Evolutionary conservation across 2,113 vertebrate species (phyloP), one percentile per base, ranked within the genome.

Genomic region (Vanacampus margaritifer): DNA sequence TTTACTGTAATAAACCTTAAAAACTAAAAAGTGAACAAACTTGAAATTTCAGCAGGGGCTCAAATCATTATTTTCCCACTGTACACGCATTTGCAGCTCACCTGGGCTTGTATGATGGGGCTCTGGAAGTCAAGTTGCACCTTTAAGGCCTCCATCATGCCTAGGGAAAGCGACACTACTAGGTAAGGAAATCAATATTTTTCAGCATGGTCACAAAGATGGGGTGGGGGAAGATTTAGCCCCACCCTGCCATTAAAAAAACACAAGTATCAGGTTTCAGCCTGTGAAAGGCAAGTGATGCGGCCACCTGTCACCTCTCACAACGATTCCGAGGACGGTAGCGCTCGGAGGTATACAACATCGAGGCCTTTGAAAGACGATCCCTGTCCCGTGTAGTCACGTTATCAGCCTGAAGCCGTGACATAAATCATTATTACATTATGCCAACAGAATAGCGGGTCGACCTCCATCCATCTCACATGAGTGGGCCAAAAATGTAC

Each of bases 91-190:
- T 56, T 46, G 64, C 6, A 56, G 39, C 83, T 90, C 89, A 97
- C 97, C 95, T 99, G 95, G 62, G 94, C 93, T 66, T 98, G 95
- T 72, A 98, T 89, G 79, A 94, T 80, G 3, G 92, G 84, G 84
- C 93, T 97, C 80, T 92, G 93, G 89, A 99, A 99, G 69, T 95
- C 95, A 84, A 99, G 93, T 21, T 89, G 91, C 57, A 91, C 92
- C 83, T 91, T 95, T 79, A 98, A 88, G 82, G 91, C 88, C 74
- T 97, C 96, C 63, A 86, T 91, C 93, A 93, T 94, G 75, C 82
- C 84, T 76, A 59, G 1, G n/a, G 50, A 84, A 81, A 67, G 19
- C 28, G 4, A 32, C 28, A 32, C 28, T 66, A 54, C 9, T 8
- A 23, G 70, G 50, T 26, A 7, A 3, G 21, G 46, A 69, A 32